Evolutionary conservation across 2,113 vertebrate genomes (phyloP), one percentile per base, ranked within the genome.

Genomic region (Scartelaos histophorus): DNA sequence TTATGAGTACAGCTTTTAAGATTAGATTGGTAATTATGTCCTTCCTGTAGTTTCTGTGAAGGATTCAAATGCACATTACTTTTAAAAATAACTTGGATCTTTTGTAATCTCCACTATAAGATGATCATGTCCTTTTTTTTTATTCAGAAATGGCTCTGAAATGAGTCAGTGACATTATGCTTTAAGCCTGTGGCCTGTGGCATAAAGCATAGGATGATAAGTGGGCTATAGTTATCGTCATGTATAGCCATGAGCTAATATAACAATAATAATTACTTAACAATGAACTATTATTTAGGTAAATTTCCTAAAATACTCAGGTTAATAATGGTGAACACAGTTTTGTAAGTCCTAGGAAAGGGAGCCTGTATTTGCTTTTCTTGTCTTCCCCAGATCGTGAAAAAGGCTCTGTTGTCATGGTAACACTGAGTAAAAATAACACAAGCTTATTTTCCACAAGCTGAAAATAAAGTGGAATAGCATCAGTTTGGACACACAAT

Each of bases 371-470:
- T 82, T 85, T 87, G 77, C 81, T 88, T 86, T 79, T 74, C 75
- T 87, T 86, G 86, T 90, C 87, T 89, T 90, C 78, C 71, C 78
- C 22, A 46, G 76, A 25, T 85, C 74, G 51, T 47, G 47, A 69
- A 78, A 78, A 66, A 78, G 79, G 22, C 75, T 68, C 83, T 45
- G 92, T 93, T 89, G 93, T 93, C 92, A 93, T 94, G 90, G 93
- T 87, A 94, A 93, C 92, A 87, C 88, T 83, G 91, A 91, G 89
- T 93, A 93, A 93, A 94, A 94, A 94, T 93, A 93, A 92, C 93
- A 92, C 83, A 84, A 92, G 89, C 89, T 91, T 90, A 89, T 90
- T 92, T 90, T 87, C 90, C 88, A 90, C 86, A 84, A 85, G 89
- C 88, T 91, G 86, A 84, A 91, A 91, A 92, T 90, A 92, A 91